These are phyloP conservation scores for Enteromius fasciolatus DNA, from an alignment of 2,797 vertebrate species.

Conservation along the genomic window DNA sequence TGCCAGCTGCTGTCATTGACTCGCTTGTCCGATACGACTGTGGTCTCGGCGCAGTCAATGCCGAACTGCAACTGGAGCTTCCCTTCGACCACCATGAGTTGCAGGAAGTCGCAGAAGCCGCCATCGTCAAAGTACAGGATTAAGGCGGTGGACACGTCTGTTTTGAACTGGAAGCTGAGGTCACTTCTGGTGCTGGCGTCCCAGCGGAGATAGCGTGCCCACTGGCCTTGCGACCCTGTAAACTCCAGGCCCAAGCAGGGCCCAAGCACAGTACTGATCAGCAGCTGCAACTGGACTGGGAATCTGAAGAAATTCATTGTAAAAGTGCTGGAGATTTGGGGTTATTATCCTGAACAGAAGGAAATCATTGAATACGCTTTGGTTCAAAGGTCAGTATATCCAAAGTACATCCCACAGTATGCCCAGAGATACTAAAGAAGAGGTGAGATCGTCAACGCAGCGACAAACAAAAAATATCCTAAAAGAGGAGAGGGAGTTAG, in stretches of 20 bases:
- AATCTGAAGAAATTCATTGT: slow-evolving; percentile 84
- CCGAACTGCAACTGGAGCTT: slow-evolving; percentile 92
- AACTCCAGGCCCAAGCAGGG: slow-evolving; percentile 92
- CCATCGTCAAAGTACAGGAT: slow-evolving; percentile 96
- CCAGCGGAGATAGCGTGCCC: slow-evolving; percentile 98
- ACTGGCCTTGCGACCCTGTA: slow-evolving; percentile 90
- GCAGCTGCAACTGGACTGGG: slow-evolving; percentile 85
- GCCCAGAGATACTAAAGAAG: slow-evolving; percentile 57
- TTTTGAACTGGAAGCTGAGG: slow-evolving; percentile 96
- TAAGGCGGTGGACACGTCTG: slow-evolving; percentile 88
- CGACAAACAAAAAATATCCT: slow-evolving; percentile 64
- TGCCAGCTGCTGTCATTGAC: slow-evolving; percentile 94
- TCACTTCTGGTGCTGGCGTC: slow-evolving; percentile 95
- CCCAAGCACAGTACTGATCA: slow-evolving; percentile 85
- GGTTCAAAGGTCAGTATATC: slow-evolving; percentile 66
- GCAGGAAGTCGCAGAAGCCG: slow-evolving; percentile 97
- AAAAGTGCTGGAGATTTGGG: slow-evolving; percentile 58
- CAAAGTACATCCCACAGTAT: slow-evolving; percentile 68
- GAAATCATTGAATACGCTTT: slow-evolving; percentile 65
- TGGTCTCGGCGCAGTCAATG: slow-evolving; percentile 92
- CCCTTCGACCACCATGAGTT: slow-evolving; percentile 89
- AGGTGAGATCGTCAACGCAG: slow-evolving; percentile 62
- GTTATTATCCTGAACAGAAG: slow-evolving; percentile 70
- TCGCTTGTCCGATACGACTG: slow-evolving; percentile 81
- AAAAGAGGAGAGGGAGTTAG: slow-evolving; percentile 64